A percentile compares a stretch with the other conserved stretches of the same genome.
phyloP scores from a whole-genome alignment of 2,888 invertebrate species.

The Acrocyrtus sp. region DNA sequence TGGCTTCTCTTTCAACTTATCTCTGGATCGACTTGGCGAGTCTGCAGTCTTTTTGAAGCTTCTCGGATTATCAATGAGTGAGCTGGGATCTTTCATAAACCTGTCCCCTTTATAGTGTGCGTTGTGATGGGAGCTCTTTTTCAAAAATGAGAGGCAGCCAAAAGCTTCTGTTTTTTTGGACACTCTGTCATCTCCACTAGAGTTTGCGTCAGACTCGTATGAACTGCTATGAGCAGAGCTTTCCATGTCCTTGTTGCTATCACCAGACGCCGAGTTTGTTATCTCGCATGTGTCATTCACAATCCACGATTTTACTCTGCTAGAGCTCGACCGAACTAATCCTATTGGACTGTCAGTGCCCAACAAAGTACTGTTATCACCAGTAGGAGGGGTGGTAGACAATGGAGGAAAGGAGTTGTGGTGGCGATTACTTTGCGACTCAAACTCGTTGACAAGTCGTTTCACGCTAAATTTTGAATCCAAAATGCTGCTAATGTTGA shows the following conservation, averaged over 20 bases:
- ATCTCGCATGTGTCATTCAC: constrained; percentile 18
- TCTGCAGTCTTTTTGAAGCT: constrained; percentile 44
- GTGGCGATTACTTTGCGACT: constrained; percentile 58
- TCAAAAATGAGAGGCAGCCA: constrained; percentile 39
- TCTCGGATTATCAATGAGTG: constrained; percentile 26
- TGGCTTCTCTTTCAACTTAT: constrained; percentile 54
- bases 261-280: constrained; percentile 2
- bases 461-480: constrained; percentile 63
- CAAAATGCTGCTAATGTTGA: constrained; percentile 71
- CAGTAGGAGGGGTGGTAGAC: constrained; percentile 22
- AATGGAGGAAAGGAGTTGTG: constrained; percentile 39
- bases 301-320: constrained; percentile 32
- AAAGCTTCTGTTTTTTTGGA: constrained; percentile 41
- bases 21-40: constrained; percentile 49
- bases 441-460: constrained; percentile 62
- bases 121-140: constrained; percentile 30
- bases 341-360: constrained; percentile 27
- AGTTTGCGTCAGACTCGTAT: constrained; percentile 43
- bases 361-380: constrained; percentile 26
- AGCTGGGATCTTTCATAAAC: constrained; percentile 24
- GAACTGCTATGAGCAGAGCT: constrained; percentile 45
- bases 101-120: constrained; percentile 32
- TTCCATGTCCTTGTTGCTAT: constrained; percentile 14
- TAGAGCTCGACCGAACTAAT: constrained; percentile 8
- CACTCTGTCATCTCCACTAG: constrained; percentile 46